A percentile compares a stretch with the other conserved stretches of the same genome.
Conservation (phyloP, 2,113 vertebrate species). For the Peromyscus leucopus region DNA sequence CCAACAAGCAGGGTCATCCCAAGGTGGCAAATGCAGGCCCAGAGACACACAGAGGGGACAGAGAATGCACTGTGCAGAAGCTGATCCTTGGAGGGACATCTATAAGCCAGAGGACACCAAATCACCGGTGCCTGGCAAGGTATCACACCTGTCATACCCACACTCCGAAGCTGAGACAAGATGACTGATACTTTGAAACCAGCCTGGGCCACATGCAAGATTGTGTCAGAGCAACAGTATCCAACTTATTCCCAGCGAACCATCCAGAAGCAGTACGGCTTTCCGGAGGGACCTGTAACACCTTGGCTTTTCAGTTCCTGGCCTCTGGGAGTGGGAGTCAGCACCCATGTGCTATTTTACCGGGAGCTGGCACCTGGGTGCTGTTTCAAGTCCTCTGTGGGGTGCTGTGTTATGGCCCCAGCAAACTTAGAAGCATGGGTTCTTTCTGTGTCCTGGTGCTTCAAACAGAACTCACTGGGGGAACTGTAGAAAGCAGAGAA, state of each 20-base stretch:
- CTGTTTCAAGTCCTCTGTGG: neutral
- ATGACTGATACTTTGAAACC: neutral
- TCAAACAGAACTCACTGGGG: neutral
- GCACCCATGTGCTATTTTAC: neutral
- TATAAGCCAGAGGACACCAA: neutral
- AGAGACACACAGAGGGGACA: neutral
- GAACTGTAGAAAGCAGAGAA: neutral
- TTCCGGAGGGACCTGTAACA: too few relatives aligned
- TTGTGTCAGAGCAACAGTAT: neutral
- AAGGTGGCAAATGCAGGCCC: neutral
- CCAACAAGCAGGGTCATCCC: neutral
- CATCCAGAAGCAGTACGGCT: too few relatives aligned
- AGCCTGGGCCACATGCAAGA: neutral
- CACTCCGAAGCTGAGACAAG: neutral
- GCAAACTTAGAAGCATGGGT: neutral
- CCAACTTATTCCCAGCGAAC: too few relatives aligned
- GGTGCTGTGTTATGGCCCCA: neutral
- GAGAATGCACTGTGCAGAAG: accelerated
- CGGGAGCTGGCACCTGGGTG: neutral
- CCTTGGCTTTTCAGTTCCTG: neutral
- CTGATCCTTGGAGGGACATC: accelerated
- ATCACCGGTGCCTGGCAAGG: too few relatives aligned
- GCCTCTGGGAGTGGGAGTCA: neutral
- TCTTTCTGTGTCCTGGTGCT: neutral
- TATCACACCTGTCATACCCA: too few relatives aligned